A percentile compares a stretch with the other conserved stretches of the same genome.
These are phyloP conservation scores for Megaceryle torquata DNA, from an alignment of 2,113 vertebrate species.

Conservation along the genomic window DNA sequence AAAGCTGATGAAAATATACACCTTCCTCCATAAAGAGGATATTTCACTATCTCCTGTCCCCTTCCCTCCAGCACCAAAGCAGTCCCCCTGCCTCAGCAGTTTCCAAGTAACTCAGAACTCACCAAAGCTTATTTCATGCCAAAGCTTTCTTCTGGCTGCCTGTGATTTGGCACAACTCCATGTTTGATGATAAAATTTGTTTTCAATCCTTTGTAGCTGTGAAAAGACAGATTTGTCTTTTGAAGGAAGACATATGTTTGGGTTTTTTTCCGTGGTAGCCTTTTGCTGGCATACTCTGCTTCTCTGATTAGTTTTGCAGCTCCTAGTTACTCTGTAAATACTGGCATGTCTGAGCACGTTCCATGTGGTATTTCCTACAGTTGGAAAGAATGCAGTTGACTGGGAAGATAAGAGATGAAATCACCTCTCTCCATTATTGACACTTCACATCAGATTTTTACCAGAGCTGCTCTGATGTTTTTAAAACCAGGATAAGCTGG, in stretches of 20 bases:
- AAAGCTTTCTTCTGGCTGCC: constrained; percentile 21
- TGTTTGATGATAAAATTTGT: not conserved
- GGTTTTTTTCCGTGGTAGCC: not conserved
- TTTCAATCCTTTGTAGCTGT: constrained; percentile 37
- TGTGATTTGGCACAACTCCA: not conserved
- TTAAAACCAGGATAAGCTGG: not conserved
- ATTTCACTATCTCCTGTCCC: not conserved
- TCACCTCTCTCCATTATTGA: not conserved
- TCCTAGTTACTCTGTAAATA: constrained; percentile 54
- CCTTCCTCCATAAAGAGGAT: not conserved
- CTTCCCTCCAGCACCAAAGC: not conserved
- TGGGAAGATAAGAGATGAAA: not conserved
- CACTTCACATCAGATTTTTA: not conserved
- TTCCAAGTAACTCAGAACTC: not conserved
- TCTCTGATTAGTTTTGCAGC: constrained; percentile 36
- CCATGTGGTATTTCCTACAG: constrained; percentile 33
- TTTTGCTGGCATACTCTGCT: constrained; percentile 31
- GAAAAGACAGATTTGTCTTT: constrained; percentile 44
- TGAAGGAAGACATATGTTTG: constrained; percentile 46
- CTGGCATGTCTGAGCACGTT: constrained; percentile 47
- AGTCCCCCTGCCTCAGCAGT: not conserved
- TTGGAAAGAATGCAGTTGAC: constrained; percentile 14
- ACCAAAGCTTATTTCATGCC: not conserved
- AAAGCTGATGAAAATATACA: not conserved
- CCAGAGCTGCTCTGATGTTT: not conserved